Base-by-base conservation (phyloP, 1,140 invertebrate genomes). In the Arctopsyche grandis region DNA sequence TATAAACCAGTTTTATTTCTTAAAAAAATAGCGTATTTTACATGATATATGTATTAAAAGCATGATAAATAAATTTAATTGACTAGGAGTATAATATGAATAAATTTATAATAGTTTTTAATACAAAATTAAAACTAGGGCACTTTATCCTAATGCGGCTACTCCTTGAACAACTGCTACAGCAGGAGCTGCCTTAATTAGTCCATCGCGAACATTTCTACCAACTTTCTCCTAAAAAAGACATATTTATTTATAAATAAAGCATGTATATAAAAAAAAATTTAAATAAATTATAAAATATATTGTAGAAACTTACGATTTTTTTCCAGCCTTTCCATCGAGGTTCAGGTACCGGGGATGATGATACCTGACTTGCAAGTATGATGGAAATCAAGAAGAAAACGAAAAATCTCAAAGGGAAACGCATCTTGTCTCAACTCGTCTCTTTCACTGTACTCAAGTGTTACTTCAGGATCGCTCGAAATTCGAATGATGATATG, bases 261-360 rank as follows among this genome's bases (percentile, higher is more conserved):
- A 52, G 9, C 43, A 58, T 29, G 10, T 4, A 5, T 71, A 16
- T 22, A 46, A 46, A 52, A 16, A 46, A n/a, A 48, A 29, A 24
- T 44, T 74, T 43, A 74, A 74, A 56, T 24, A 0, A 16, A 10
- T 46, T 74, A 16, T 56, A 74, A 10, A 22, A 0, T 24, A 24
- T 46, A 46, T 19, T 46, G 19, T 71, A 46, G 10, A 4, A 46
- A 56, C 46, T 56, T 74, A 74, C 71, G 16, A 74, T 74, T 58
- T 74, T 74, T 58, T 74, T 74, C 43, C 43, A 74, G 12, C 43
- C 46, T 74, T 74, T 74, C 71, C 71, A 77, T 73, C 48, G 77
- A 5, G 79, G 79, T 63, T 80, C 79, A 0, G 79, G 79, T 9
- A 63, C 69, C 0, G 79, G 75, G 14, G 74, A 71, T 0, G 46